Conservation (phyloP, 2,888 invertebrate genomes). For the Cantharis lateralis region DNA sequence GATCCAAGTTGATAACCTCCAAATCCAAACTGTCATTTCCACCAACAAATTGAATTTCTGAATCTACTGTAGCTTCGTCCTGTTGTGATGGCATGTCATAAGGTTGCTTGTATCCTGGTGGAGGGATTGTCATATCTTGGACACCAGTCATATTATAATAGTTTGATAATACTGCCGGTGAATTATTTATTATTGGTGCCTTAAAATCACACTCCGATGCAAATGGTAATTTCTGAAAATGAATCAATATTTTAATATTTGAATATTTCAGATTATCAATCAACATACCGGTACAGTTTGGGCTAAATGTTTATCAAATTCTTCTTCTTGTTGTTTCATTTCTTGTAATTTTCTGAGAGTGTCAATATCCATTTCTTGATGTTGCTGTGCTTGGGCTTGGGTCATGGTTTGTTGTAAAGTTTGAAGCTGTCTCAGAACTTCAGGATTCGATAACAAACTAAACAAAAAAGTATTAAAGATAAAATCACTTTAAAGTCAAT, state of each 20-base stretch:
- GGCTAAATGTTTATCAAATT: slow-evolving; percentile 75
- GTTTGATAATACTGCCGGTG: slow-evolving; percentile 41
- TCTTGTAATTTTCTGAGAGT: slow-evolving; percentile 70
- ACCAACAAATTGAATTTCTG: slow-evolving; percentile 68
- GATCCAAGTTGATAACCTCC: slow-evolving; percentile 59
- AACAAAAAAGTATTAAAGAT: slow-evolving; percentile 34
- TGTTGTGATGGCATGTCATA: slow-evolving; percentile 42
- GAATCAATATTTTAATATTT: slow-evolving; percentile 17
- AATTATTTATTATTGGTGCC: slow-evolving; percentile 50
- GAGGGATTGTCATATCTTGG: slow-evolving; percentile 59
- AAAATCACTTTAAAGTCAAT: background rate
- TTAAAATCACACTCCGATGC: slow-evolving; percentile 69
- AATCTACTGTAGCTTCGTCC: slow-evolving; percentile 61
- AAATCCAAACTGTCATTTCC: slow-evolving; percentile 51
- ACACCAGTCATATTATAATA: slow-evolving; percentile 40
- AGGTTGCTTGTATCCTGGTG: slow-evolving; percentile 59
- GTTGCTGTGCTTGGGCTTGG: slow-evolving; percentile 58
- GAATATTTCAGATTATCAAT: background rate
- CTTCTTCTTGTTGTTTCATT: slow-evolving; percentile 75
- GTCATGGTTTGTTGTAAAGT: slow-evolving; percentile 60
- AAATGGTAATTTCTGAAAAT: slow-evolving; percentile 65
- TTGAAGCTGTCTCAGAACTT: slow-evolving; percentile 88
- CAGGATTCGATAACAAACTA: slow-evolving; percentile 81
- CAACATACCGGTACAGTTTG: slow-evolving; percentile 70
- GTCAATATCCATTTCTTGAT: slow-evolving; percentile 70